Base-by-base conservation (phyloP, 2,797 vertebrate genomes). In the Zalophus californianus region DNA sequence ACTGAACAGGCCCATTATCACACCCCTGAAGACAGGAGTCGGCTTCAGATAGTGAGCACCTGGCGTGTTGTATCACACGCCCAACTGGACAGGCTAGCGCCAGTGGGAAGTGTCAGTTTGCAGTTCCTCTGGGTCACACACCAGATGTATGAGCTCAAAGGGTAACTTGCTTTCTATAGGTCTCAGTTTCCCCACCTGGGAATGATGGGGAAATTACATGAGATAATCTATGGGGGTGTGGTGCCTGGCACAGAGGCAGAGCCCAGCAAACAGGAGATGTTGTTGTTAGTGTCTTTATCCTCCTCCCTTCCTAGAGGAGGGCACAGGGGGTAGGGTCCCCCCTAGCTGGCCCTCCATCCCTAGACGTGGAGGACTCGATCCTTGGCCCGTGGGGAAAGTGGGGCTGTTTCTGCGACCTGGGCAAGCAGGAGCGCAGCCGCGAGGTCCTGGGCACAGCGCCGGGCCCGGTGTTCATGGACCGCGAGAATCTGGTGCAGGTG, bases 391-490 rank as follows among this genome's bases (percentile, higher is more conserved):
- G 98, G 98, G 97, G 98, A 86, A 86, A 90, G 68, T 98, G 98
- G 98, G 75, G 7, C 11, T 98, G 98, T 92, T 79, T 78, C 58
- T 98, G 98, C 48, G 27, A 66, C 56, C 79, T 92, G 70, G 97
- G 97, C 62, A 86, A 96, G 77, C 97, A 98, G 87, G 82, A 96
- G 98, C 98, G 88, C 98, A 98, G 97, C 92, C 96, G 64, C 91
- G 93, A 97, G 97, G 95, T 72, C 94, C 12, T 92, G 78, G 98
- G 64, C 97, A 97, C 86, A 78, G 94, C 92, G 70, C 97, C 96
- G 44, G 98, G 70, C 52, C 98, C 95, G 38, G 98, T 91, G 96
- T 99, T 97, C 96, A 91, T 97, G 92, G 88, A 90, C 66, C 86
- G 5, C 0, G 35, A 98, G 64, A 77, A 89, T 60, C 83, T 97